Conservation (phyloP, 2,797 vertebrate genomes). For the Delichon dasypus region DNA sequence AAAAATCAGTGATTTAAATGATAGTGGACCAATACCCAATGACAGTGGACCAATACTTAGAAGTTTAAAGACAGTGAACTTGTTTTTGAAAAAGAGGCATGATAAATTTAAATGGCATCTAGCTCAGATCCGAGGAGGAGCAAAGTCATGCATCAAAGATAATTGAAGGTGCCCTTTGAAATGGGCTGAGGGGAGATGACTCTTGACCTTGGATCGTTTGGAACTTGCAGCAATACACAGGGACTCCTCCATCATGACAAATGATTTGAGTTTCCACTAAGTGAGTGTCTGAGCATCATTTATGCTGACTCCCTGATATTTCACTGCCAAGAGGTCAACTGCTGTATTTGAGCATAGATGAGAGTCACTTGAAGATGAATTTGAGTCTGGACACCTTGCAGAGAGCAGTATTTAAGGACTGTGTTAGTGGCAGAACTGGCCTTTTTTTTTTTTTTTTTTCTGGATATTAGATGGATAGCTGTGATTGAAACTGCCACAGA, state of each 20-base stretch:
- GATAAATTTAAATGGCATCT: slow-evolving; percentile 18
- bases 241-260: slow-evolving; percentile 32
- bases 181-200: slow-evolving; percentile 24
- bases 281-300: slow-evolving; percentile 41
- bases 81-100: background rate
- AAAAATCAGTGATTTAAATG: background rate
- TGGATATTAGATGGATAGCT: slow-evolving; percentile 28
- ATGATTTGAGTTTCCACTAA: slow-evolving; percentile 67
- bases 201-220: slow-evolving; percentile 60
- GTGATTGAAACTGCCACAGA: slow-evolving; percentile 62
- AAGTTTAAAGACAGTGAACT: background rate
- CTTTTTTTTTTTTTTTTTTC: background rate
- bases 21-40: background rate
- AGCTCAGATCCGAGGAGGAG: slow-evolving; percentile 14
- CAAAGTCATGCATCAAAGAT: slow-evolving; percentile 1
- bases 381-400: slow-evolving; percentile 51
- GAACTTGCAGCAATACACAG: slow-evolving; percentile 41
- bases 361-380: slow-evolving; percentile 55
- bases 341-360: slow-evolving; percentile 56
- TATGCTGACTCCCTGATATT: slow-evolving; percentile 50
- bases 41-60: background rate
- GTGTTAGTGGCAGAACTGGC: slow-evolving; percentile 42
- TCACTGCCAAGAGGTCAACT: slow-evolving; percentile 57
- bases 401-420: slow-evolving; percentile 47
- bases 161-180: slow-evolving; percentile 59